These are phyloP conservation scores for Halcyon smyrnensis DNA, from an alignment of 2,797 vertebrate species.

Conservation along the genomic window DNA sequence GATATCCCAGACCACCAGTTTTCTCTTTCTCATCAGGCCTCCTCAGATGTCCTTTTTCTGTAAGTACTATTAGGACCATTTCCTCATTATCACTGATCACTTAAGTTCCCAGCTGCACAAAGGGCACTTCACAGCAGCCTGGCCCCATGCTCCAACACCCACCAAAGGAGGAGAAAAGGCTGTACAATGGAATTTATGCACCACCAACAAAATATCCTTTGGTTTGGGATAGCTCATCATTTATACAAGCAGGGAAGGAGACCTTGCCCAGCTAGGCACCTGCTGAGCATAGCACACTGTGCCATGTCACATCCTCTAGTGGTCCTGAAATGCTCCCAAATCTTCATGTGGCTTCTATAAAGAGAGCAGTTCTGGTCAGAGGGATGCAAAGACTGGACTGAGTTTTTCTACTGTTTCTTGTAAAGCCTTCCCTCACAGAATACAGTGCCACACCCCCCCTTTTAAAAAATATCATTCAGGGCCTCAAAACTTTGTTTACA, in stretches of 20 bases:
- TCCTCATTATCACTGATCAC: background rate
- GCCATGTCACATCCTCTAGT: background rate
- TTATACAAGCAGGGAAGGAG: background rate
- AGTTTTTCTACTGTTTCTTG: background rate
- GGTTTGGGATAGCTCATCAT: background rate
- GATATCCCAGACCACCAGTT: background rate
- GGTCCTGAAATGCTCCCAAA: background rate
- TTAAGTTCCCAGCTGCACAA: background rate
- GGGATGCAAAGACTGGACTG: background rate
- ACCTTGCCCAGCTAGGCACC: background rate
- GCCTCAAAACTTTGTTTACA: background rate
- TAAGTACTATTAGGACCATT: background rate
- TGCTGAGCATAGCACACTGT: fast-evolving
- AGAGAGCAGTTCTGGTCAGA: background rate
- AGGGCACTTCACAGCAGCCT: background rate
- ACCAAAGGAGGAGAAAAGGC: background rate
- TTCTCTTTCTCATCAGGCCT: background rate
- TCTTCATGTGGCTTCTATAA: background rate
- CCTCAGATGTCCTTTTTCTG: background rate
- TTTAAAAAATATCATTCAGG: background rate
- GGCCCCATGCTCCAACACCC: background rate
- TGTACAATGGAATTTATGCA: background rate
- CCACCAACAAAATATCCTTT: fast-evolving
- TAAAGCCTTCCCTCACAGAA: background rate
- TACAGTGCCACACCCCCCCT: too few relatives aligned